A percentile compares a stretch with the other conserved stretches of the same genome.
phyloP scores from a whole-genome alignment of 2,113 vertebrate species.

The Melanocharis versteri region DNA sequence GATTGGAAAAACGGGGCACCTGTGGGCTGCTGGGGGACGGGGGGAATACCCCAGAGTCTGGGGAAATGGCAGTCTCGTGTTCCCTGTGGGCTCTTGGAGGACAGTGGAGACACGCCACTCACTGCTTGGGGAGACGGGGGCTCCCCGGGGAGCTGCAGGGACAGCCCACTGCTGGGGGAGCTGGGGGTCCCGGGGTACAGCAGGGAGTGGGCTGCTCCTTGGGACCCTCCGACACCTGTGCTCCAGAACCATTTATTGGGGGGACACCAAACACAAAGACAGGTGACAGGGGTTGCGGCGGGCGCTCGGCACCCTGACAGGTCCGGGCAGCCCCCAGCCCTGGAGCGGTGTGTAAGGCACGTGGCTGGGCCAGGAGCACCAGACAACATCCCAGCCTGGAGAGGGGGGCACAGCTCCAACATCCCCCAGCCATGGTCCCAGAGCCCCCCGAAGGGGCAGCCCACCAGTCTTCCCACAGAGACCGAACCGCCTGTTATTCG shows the following conservation, averaged over 20 bases:
- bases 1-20: accelerated
- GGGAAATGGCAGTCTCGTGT: not conserved
- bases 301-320: accelerated
- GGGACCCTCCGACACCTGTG: not conserved
- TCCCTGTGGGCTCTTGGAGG: not conserved
- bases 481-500: not conserved
- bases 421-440: not conserved
- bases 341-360: not conserved
- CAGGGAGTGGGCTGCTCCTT: no score
- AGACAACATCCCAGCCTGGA: not conserved
- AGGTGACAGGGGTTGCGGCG: accelerated
- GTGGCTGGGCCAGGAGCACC: not conserved
- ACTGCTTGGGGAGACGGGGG: accelerated
- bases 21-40: not conserved
- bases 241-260: not conserved
- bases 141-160: accelerated
- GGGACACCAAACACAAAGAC: not conserved
- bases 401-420: not conserved
- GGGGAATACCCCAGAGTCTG: accelerated
- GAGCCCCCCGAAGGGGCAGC: not conserved
- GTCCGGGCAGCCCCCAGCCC: not conserved
- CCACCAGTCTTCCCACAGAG: not conserved
- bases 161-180: no score
- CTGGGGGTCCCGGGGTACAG: accelerated
- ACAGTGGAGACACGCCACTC: no score